Percentiles rank a stretch among this genome's conserved stretches.
Conservation (phyloP, 2,888 invertebrate genomes). For the Aproaerema taeniolella region DNA sequence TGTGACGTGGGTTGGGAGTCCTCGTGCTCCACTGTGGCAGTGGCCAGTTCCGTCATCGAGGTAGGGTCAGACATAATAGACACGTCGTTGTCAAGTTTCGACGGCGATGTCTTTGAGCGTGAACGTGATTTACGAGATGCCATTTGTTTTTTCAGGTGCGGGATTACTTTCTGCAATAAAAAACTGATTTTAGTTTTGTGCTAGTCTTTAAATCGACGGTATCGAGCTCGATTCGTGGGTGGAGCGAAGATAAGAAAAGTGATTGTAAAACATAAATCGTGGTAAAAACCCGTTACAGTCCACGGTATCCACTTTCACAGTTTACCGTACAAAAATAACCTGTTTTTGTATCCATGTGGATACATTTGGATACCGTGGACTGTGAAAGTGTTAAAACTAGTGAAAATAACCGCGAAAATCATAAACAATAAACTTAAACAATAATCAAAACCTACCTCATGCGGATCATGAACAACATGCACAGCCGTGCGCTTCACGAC, state of each 20-base stretch:
- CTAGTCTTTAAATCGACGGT: too few relatives aligned
- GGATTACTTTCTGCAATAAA: constrained; percentile 43
- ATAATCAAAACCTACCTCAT: too few relatives aligned
- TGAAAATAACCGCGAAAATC: too few relatives aligned
- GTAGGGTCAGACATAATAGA: constrained; percentile 60
- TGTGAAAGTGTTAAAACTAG: too few relatives aligned
- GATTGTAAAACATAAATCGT: not conserved
- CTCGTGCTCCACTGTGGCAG: constrained; percentile 50
- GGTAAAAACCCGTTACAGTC: too few relatives aligned
- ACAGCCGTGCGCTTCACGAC: constrained; percentile 45
- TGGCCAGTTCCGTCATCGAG: constrained; percentile 55
- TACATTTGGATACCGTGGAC: too few relatives aligned
- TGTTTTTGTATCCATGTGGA: too few relatives aligned
- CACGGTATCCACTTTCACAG: too few relatives aligned
- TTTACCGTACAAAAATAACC: too few relatives aligned
- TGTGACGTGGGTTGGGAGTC: constrained; percentile 49
- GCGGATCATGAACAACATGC: constrained; percentile 48
- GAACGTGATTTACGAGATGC: constrained; percentile 42
- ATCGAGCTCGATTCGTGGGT: too few relatives aligned
- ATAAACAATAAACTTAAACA: too few relatives aligned
- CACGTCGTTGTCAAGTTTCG: constrained; percentile 44
- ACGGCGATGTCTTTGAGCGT: constrained; percentile 42
- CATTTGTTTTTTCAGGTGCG: constrained; percentile 1
- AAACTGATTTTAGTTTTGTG: not conserved
- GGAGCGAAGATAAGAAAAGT: too few relatives aligned